A percentile compares a stretch with the other conserved stretches of the same genome.
Conservation (phyloP, 1,140 invertebrate species). For the Spodoptera frugiperda region DNA sequence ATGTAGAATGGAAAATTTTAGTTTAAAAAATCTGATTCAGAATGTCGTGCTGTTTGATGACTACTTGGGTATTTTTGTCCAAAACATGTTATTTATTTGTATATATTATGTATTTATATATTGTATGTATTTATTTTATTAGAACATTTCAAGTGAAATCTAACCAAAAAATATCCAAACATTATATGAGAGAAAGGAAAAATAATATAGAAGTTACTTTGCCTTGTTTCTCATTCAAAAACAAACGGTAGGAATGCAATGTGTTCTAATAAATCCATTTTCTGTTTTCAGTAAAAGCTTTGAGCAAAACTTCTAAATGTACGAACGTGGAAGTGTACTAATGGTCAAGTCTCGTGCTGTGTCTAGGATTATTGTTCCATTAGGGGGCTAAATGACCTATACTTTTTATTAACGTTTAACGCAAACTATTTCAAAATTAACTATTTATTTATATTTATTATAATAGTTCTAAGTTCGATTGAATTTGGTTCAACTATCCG, state of each 20-base stretch:
- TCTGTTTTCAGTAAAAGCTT: slow-evolving; percentile 15
- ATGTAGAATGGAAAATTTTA: too few species aligned
- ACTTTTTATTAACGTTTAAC: slow-evolving; percentile 2
- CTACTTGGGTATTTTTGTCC: too few species aligned
- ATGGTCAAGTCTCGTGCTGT: neutral
- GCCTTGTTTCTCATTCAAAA: neutral
- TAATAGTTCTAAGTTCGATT: too few species aligned
- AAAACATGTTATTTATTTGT: too few species aligned
- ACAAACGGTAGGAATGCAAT: neutral
- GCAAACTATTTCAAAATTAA: neutral
- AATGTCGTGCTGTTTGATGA: too few species aligned
- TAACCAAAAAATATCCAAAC: too few species aligned
- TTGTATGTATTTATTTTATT: too few species aligned
- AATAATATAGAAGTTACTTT: neutral
- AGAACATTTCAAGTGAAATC: too few species aligned
- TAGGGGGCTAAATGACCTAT: neutral
- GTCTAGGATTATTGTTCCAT: slow-evolving; percentile 8
- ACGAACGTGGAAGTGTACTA: slow-evolving; percentile 24
- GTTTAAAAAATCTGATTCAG: too few species aligned
- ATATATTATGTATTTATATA: too few species aligned
- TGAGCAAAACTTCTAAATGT: neutral
- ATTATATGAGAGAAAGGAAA: neutral
- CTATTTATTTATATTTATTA: too few species aligned
- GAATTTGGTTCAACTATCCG: too few species aligned
- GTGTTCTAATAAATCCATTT: slow-evolving; percentile 5